These are phyloP conservation scores for Neoseiulus cucumeris DNA, from an alignment of 1,140 invertebrate species.

Conservation along the genomic window DNA sequence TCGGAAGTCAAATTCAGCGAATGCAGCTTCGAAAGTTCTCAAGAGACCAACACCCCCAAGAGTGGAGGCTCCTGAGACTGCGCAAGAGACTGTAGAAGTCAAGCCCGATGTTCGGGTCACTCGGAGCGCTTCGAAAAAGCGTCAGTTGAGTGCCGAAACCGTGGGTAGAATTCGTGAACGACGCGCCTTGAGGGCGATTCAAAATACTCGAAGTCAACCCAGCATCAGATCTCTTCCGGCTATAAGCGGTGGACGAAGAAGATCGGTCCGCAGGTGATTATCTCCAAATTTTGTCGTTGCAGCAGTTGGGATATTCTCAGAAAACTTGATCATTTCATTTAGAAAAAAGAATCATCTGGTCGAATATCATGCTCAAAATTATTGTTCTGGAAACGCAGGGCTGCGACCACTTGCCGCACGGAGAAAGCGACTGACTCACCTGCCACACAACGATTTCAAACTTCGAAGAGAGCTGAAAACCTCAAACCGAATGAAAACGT, in stretches of 20 bases:
- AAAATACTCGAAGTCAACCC: neutral
- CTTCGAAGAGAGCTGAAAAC: too few species aligned
- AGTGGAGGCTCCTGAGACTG: neutral
- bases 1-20: neutral
- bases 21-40: too few species aligned
- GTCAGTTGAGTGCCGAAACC: neutral
- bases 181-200: neutral
- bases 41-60: neutral
- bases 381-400: too few species aligned
- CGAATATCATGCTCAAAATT: too few species aligned
- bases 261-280: neutral
- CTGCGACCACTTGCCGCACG: too few species aligned
- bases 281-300: too few species aligned
- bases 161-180: neutral
- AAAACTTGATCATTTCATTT: too few species aligned
- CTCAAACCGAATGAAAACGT: too few species aligned
- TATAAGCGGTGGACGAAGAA: neutral
- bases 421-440: too few species aligned
- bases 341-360: too few species aligned
- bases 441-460: too few species aligned
- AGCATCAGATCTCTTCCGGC: neutral
- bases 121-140: neutral
- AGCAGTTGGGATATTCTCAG: too few species aligned
- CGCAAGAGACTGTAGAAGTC: neutral
- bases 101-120: neutral